Base-by-base conservation (phyloP, 2,888 invertebrate species). In the Flexamia atlantica region DNA sequence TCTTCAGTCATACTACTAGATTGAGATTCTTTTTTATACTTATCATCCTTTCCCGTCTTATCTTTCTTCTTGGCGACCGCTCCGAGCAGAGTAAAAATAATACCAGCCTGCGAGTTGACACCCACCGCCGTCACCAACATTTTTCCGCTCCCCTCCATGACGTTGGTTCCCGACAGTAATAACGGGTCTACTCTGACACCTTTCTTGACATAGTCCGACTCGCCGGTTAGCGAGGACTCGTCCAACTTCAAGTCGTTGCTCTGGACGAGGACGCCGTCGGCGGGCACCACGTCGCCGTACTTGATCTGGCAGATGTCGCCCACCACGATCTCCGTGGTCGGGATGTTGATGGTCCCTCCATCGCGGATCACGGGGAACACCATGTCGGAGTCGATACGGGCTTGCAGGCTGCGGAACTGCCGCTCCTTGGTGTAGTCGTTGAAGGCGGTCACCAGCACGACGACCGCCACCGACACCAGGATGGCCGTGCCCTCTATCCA, bases 201-300 rank as follows among this genome's bases (percentile, higher is more conserved):
- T 88, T 94, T 94, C 89, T 93, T 94, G 36, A 94, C 93, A 88
- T 93, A 93, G 89, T 94, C 94, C n/a, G 93, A 93, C 89, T 94
- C 94, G 83, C 94, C 94, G 14, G 94, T 94, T 84, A 94, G 90
- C 23, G 93, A 93, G 84, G 36, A 36, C 89, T 94, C 94, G 89
- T 94, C 94, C 84, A 94, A 89, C 36, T 36, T 36, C 36, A 36
- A 36, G 89, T 94, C 93, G 89, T 93, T 94, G 89, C 93, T 92
- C 89, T 94, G 36, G 36, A 36, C 91, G 84, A 94, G 88, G 83
- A 94, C 89, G 84, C 94, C 94, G 89, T 94, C 94, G 83, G 94
- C 93, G 70, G 94, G 94, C 87, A 94, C 89, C 85, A 94, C 90
- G 90, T 94, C 94, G 88, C 94, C 94, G 87, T 90, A 90, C 85